Evolutionary conservation across 2,113 vertebrate species (phyloP).

Genomic region (Delphinapterus leucas): DNA sequence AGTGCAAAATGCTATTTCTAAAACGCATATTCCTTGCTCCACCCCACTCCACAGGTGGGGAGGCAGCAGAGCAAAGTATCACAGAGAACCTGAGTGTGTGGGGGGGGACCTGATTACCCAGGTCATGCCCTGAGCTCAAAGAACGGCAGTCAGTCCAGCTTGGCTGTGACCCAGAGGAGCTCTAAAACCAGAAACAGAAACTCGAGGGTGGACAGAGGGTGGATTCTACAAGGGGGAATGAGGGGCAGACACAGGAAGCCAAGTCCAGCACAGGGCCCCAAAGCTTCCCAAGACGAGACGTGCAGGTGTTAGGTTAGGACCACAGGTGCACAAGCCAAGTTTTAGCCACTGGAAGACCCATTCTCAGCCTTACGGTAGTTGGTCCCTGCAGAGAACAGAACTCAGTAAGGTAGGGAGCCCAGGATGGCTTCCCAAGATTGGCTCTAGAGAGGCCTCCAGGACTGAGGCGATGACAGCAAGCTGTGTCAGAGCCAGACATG

Average conservation of each 20-base stretch:
- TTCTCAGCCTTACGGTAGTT: not conserved
- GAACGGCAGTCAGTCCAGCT: not conserved
- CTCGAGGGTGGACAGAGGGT: not conserved
- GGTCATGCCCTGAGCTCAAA: not conserved
- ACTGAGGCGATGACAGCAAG: not conserved
- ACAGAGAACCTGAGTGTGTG: not conserved
- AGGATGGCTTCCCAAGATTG: not conserved
- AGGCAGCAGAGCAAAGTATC: not conserved
- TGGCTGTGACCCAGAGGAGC: not conserved
- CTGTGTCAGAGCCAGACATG: not conserved
- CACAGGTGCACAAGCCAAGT: not conserved
- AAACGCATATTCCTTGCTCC: not conserved
- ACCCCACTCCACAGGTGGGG: too few relatives aligned
- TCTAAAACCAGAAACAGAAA: slow-evolving; percentile 40
- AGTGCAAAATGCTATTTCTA: not conserved
- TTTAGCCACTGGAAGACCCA: not conserved
- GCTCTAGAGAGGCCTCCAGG: not conserved
- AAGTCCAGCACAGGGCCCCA: not conserved
- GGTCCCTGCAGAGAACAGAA: not conserved
- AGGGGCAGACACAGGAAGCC: not conserved
- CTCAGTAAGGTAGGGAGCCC: not conserved
- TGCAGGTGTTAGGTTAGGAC: not conserved
- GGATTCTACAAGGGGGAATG: not conserved
- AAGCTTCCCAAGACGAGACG: not conserved
- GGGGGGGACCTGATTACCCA: not conserved